Percentiles rank a stretch among this genome's conserved stretches.
Evolutionary conservation across 2,797 vertebrate species (phyloP).

Genomic region (Phalloptychus januarius): DNA sequence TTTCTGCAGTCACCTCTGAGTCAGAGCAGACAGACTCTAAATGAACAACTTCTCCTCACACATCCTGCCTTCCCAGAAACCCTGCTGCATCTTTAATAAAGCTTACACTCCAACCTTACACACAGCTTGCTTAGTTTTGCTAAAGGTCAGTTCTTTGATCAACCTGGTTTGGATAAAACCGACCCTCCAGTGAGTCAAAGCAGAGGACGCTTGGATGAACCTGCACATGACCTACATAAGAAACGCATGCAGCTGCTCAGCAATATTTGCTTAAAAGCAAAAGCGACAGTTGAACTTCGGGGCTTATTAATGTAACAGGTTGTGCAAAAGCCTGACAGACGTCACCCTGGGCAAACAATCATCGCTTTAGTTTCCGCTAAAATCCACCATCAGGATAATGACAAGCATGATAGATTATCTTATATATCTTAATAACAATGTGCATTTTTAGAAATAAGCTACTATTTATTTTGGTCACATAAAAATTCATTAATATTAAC

Average conservation of each 20-base stretch:
- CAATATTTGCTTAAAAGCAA: slow-evolving; percentile 33
- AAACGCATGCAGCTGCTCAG: slow-evolving; percentile 23
- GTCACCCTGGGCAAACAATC: slow-evolving; percentile 36
- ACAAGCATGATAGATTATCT: background rate
- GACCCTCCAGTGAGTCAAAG: slow-evolving; percentile 20
- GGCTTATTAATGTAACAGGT: background rate
- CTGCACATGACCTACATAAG: slow-evolving; percentile 28
- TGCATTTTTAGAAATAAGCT: background rate
- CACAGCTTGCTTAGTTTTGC: slow-evolving; percentile 51
- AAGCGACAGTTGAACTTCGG: slow-evolving; percentile 12
- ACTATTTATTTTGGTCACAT: background rate
- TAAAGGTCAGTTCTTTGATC: slow-evolving; percentile 23
- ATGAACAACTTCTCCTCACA: slow-evolving; percentile 27
- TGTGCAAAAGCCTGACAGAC: slow-evolving; percentile 16
- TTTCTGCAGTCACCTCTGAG: background rate
- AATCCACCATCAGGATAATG: background rate
- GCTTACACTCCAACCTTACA: slow-evolving; percentile 36
- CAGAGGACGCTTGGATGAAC: slow-evolving; percentile 16
- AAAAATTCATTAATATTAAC: background rate
- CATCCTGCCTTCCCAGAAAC: slow-evolving; percentile 17
- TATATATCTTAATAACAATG: background rate
- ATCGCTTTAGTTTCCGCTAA: background rate
- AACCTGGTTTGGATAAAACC: slow-evolving; percentile 22
- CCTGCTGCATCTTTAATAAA: slow-evolving; percentile 45
- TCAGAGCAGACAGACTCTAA: background rate